Base-by-base conservation (phyloP, 2,797 vertebrate genomes). In the Salarias fasciatus region DNA sequence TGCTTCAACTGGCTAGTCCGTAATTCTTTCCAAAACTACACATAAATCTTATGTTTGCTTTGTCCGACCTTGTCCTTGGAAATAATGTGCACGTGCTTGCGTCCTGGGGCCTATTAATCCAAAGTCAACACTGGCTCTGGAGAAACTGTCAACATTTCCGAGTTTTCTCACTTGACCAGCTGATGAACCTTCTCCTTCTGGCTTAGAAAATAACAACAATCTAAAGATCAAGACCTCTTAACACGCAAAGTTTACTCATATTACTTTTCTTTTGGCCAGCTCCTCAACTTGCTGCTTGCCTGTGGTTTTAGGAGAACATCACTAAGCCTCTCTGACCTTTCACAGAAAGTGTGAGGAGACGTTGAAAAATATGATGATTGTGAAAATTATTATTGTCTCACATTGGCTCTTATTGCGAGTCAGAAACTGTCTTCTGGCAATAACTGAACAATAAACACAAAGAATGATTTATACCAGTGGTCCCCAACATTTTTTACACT, bases 121-220 rank as follows among this genome's bases (percentile, higher is more conserved):
- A 83, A 77, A 77, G 47, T 80, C 73, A 82, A 84, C 79, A 85
- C 9, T 51, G 67, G 69, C 57, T 65, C 40, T 44, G 57, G 47
- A 52, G 35, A 79, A 75, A 78, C 63, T 68, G 54, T 78, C 75
- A 69, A 63, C 52, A 53, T 77, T 64, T 82, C 53, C 61, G 54
- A 43, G 11, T 57, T 77, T 67, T 80, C 53, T 67, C 33, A 62
- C 42, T 33, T 66, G 70, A 65, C 83, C 72, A 49, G 33, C 54
- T 59, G 43, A 4, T 80, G 82, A 89, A 82, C 86, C 50, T 59
- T 70, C 53, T 73, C 68, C 67, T 48, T 33, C 11, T 63, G 55
- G 33, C 29, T 8, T 4, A 10, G 42, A 29, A 72, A 75, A 74
- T 53, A 68, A 52, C 57, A 53, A 57, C 67, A 63, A 28, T 67